Base-by-base conservation (phyloP, 2,113 vertebrate genomes). In the Clarias batrachus region DNA sequence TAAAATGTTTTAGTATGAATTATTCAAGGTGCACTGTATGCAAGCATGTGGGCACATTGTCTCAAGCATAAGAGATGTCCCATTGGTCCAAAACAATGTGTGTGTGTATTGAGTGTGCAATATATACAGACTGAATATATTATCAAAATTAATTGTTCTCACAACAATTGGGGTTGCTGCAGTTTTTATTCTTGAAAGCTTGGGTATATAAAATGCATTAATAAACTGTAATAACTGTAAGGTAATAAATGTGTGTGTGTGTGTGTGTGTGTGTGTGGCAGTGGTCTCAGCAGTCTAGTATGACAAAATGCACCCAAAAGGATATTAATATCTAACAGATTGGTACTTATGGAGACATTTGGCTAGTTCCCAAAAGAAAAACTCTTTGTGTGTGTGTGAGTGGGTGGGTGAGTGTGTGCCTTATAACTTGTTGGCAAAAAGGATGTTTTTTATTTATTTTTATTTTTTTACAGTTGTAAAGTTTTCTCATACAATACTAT, bases 401-500 rank as follows among this genome's bases (percentile, higher is more conserved):
- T 25, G 62, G 25, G 62, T 70, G 68, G 33, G 68, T 70, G 66
- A 17, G 30, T 33, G 66, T 70, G 66, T 70, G 66, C 33, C 1
- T 37, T 37, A 41, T 23, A 70, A 37, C 19, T 73, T 23, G 17
- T 37, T 77, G 73, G 66, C 12, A 70, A 48, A 48, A 78, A 27
- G 30, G 33, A 74, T 73, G 30, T 59, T 27, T 16, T 48, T 48
- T 48, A 8, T 48, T 48, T 7, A 8, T 48, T 7, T 48, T 48
- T 7, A 8, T 48, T 48, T 48, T 48, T 48, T 85, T 80, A 48
- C 84, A 85, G 63, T 62, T 80, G 76, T 59, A 62, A 66, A 21
- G 12, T 79, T 85, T 79, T 76, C 52, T 52, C 77, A 84, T 13
- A 48, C 48, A 48, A n/a, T n/a, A n/a, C n/a, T n/a, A 48, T 48